Evolutionary conservation across 2,888 invertebrate genomes (phyloP), one percentile per base, ranked within the genome.

Genomic region (Camponotus fellah): DNA sequence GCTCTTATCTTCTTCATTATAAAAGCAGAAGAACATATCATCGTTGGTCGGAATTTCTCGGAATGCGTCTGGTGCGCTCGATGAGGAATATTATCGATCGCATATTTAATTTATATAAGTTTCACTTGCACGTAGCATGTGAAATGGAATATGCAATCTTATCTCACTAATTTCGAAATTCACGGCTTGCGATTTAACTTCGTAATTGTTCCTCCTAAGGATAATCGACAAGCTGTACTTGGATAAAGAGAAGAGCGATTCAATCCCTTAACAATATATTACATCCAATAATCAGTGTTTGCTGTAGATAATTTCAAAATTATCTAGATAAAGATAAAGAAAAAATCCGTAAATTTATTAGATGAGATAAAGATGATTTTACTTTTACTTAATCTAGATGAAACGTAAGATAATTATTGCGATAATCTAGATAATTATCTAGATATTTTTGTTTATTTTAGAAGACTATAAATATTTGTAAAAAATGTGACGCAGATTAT

Each of bases 11-110:
- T 43, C 14, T 26, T 56, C 43, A 26, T 9, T 2, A 56, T 58
- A 85, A 86, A 88, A 86, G 83, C 79, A 71, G 76, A 66, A n/a
- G 26, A 26, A 75, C 75, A 84, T 84, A 79, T 84, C 85, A 83
- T 79, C 82, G 77, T 75, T 76, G 85, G 88, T 88, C 86, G 85
- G 32, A 82, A 77, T 74, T 71, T 14, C 66, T 64, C 53, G 49
- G 56, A 88, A 60, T 56, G 65, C 62, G 60, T 84, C 53, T 83
- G 71, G n/a, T 32, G 46, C 53, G 64, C 26, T 58, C 53, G 53
- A n/a, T 46, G 32, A 49, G 34, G 40, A 56, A 68, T 69, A 68
- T 68, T 56, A 77, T 77, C 77, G 77, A 77, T 69, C 69, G 17
- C 49, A 21, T n/a, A 43, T 43, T 32, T 58, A 65, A 65, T 75